A percentile compares a stretch with the other conserved stretches of the same genome.
Conservation (phyloP, 2,113 vertebrate species). For the Carettochelys insculpta region DNA sequence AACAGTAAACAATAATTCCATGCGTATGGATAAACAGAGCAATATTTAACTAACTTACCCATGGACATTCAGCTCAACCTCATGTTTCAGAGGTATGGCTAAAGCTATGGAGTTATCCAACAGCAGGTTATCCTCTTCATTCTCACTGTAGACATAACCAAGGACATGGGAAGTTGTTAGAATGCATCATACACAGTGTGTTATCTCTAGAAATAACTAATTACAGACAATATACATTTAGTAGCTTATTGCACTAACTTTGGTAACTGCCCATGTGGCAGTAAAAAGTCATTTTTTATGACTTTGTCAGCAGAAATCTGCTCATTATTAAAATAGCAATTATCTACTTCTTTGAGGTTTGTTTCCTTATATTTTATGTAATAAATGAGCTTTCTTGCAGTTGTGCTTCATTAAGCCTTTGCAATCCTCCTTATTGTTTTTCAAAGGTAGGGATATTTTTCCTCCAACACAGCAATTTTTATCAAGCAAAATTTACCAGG, state of each 20-base stretch:
- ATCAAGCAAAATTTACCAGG: constrained; percentile 79
- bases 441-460: neutral
- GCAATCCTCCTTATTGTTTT: neutral
- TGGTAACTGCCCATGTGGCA: neutral
- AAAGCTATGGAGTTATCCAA: constrained; percentile 80
- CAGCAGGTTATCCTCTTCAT: constrained; percentile 76
- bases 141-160: constrained; percentile 80
- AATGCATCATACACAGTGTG: neutral
- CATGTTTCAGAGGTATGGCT: constrained; percentile 85
- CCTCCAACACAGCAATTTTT: neutral
- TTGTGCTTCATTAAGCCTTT: neutral
- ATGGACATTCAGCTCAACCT: constrained; percentile 81
- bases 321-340: constrained; percentile 7
- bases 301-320: neutral
- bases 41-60: constrained; percentile 81
- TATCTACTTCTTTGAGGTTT: neutral
- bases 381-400: neutral
- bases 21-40: neutral
- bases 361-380: constrained; percentile 2
- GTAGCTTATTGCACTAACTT: neutral
- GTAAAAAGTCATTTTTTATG: neutral
- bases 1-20: neutral
- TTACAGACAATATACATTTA: neutral
- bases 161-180: neutral
- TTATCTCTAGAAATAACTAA: constrained; percentile 9